Conservation (phyloP, 2,113 vertebrate genomes). For the Lonchura striata region DNA sequence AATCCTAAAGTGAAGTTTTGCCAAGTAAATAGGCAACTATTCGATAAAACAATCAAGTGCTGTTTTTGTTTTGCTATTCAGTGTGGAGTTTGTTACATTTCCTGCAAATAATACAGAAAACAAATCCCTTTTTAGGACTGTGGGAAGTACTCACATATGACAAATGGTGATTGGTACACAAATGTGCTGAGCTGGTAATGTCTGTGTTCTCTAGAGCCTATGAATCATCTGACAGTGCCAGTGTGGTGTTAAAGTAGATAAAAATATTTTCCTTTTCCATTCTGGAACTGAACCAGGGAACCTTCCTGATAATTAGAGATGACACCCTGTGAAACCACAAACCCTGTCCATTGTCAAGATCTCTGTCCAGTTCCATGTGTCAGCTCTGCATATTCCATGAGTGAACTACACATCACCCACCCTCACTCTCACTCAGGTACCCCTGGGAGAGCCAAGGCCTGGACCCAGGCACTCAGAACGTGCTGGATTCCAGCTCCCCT, state of each 20-base stretch:
- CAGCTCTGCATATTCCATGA: not conserved
- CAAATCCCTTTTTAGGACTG: constrained; percentile 54
- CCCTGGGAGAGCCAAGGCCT: not conserved
- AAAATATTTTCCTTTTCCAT: constrained; percentile 33
- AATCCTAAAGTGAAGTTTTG: constrained; percentile 43
- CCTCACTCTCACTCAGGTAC: not conserved
- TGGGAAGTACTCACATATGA: constrained; percentile 62
- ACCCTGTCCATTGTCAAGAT: not conserved
- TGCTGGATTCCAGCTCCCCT: not conserved
- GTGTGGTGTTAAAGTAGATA: constrained; percentile 12
- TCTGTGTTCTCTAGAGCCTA: constrained; percentile 43
- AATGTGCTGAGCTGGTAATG: constrained; percentile 69
- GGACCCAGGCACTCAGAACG: not conserved
- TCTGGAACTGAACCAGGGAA: not conserved
- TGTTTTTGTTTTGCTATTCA: constrained; percentile 43
- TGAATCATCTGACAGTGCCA: constrained; percentile 50
- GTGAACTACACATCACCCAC: not conserved
- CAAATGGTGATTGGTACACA: constrained; percentile 59
- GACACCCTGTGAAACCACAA: not conserved
- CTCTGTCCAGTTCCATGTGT: not conserved
- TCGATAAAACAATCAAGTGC: constrained; percentile 34
- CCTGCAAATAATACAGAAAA: constrained; percentile 41
- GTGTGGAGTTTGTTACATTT: constrained; percentile 30
- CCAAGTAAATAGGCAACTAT: constrained; percentile 31
- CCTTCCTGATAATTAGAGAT: not conserved